Evolutionary conservation across 1,140 invertebrate genomes (phyloP).

Genomic region (Lordiphosa mommai): DNA sequence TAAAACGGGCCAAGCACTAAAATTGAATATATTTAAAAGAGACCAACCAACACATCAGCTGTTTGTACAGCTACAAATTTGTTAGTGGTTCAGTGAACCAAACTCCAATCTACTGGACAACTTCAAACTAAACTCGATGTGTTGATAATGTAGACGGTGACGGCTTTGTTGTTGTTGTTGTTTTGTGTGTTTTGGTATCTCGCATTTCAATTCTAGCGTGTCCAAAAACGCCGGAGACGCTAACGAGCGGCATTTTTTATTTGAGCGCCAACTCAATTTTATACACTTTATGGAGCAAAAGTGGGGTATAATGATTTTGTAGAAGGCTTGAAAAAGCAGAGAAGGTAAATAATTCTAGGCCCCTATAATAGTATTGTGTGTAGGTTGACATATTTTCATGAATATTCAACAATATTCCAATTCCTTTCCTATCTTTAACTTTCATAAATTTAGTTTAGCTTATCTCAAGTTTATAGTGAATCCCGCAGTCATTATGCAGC

Average conservation of each 20-base stretch:
- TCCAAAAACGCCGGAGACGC: conserved; percentile 13
- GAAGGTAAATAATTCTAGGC: too few relatives aligned
- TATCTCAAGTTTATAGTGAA: conserved; percentile 8
- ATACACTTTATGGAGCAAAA: not conserved
- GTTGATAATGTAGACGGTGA: conserved; percentile 48
- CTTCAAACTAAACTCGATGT: conserved; percentile 18
- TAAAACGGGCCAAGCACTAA: conserved; percentile 16
- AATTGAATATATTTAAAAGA: not conserved
- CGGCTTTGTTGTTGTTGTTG: conserved; percentile 13
- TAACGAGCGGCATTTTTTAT: conserved; percentile 26
- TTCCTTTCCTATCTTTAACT: too few relatives aligned
- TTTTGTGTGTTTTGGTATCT: conserved; percentile 19
- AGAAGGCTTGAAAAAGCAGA: not conserved
- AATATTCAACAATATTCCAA: too few relatives aligned
- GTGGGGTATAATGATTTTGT: not conserved
- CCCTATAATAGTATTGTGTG: too few relatives aligned
- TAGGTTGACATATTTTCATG: too few relatives aligned
- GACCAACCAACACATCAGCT: conserved; percentile 34
- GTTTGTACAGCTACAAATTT: conserved; percentile 43
- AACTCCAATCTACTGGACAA: conserved; percentile 11
- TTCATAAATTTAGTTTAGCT: too few relatives aligned
- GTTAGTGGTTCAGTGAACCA: conserved; percentile 60
- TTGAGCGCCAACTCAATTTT: conserved; percentile 3
- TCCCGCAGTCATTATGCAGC: conserved; percentile 3
- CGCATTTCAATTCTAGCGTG: conserved; percentile 53